These are phyloP conservation scores for Tethea ocularis DNA, from an alignment of 2,888 invertebrate species.

Conservation along the genomic window DNA sequence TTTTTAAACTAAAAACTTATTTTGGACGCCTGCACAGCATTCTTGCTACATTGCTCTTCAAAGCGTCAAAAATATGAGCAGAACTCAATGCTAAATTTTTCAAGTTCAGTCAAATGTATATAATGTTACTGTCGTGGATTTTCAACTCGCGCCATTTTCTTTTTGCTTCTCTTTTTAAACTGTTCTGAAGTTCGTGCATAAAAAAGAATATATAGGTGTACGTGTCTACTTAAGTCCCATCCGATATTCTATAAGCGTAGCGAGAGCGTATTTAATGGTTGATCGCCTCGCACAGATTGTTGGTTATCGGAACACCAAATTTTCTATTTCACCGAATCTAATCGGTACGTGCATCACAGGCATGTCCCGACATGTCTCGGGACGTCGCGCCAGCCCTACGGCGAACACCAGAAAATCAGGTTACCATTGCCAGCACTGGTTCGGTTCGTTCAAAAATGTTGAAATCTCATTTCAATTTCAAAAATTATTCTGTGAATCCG, in stretches of 20 bases:
- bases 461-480: constrained; percentile 59
- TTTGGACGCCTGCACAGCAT: constrained; percentile 29
- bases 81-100: constrained; percentile 28
- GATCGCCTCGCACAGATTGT: constrained; percentile 55
- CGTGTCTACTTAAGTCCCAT: constrained; percentile 7
- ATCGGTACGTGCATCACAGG: constrained; percentile 47
- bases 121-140: constrained; percentile 39
- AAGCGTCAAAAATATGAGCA: constrained; percentile 35
- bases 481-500: constrained; percentile 60
- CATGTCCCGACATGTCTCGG: constrained; percentile 35
- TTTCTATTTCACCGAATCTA: constrained; percentile 72
- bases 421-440: constrained; percentile 55
- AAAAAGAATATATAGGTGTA: background rate
- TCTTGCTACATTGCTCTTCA: constrained; percentile 41
- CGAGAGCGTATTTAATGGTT: constrained; percentile 50
- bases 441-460: constrained; percentile 60
- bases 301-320: constrained; percentile 60
- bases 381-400: constrained; percentile 40
- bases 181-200: constrained; percentile 11
- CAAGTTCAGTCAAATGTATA: constrained; percentile 35
- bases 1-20: constrained; percentile 34
- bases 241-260: constrained; percentile 21
- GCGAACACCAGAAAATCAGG: constrained; percentile 65
- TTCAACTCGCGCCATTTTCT: constrained; percentile 18
- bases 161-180: constrained; percentile 10